phyloP scores from a whole-genome alignment of 2,888 invertebrate genomes.

The Camptogramma bilineatum region DNA sequence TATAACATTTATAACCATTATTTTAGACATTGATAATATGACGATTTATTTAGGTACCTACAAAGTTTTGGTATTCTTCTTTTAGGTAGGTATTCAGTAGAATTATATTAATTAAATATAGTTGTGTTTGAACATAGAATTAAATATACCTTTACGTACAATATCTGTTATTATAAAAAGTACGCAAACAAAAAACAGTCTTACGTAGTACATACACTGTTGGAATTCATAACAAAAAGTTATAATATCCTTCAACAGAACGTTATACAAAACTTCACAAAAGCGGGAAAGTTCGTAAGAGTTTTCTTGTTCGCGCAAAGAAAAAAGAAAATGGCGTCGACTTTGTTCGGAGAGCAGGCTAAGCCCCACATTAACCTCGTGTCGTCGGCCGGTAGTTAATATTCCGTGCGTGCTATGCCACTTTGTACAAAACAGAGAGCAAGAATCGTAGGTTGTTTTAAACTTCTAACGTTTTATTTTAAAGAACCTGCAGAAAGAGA shows the following conservation, averaged over 20 bases:
- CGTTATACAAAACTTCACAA: slow-evolving; percentile 33
- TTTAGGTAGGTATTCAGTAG: too few species aligned
- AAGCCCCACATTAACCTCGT: slow-evolving; percentile 79
- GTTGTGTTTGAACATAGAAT: too few species aligned
- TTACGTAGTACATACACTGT: neutral
- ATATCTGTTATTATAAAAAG: too few species aligned
- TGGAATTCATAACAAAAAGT: slow-evolving; percentile 13
- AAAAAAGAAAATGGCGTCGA: slow-evolving; percentile 62
- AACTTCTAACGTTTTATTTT: slow-evolving; percentile 11
- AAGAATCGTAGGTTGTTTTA: slow-evolving; percentile 27
- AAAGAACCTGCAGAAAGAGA: neutral
- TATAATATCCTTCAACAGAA: slow-evolving; percentile 14
- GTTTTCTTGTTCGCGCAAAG: slow-evolving; percentile 57
- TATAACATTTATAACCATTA: too few species aligned
- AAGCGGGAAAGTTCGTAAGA: slow-evolving; percentile 51
- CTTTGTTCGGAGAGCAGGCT: slow-evolving; percentile 70
- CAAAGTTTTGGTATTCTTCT: too few species aligned
- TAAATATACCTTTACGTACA: too few species aligned
- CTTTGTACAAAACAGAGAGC: slow-evolving; percentile 40
- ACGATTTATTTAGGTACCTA: too few species aligned
- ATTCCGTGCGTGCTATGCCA: slow-evolving; percentile 51
- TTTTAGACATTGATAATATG: too few species aligned
- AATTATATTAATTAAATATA: too few species aligned
- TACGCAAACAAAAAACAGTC: too few species aligned
- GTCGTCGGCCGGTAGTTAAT: slow-evolving; percentile 70